Percentiles rank a stretch among this genome's conserved stretches.
These are phyloP conservation scores for Cephalotes varians DNA, from an alignment of 2,888 invertebrate species.

Conservation along the genomic window DNA sequence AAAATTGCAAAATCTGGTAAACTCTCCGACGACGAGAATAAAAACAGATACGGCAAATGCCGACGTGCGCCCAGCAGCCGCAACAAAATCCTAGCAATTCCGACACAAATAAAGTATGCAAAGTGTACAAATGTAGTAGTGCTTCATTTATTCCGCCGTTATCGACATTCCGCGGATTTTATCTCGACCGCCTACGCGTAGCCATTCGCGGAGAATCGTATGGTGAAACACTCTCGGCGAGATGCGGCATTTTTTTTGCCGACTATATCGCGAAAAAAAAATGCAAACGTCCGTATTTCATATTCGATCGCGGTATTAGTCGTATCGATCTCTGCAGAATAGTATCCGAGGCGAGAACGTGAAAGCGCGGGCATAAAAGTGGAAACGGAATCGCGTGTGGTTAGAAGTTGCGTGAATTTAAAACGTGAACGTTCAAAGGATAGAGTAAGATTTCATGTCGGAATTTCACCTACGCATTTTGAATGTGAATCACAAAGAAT, in stretches of 20 bases:
- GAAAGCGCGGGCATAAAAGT: not conserved
- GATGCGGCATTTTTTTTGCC: conserved; percentile 2
- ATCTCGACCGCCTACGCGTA: not conserved
- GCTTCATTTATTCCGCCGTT: conserved; percentile 44
- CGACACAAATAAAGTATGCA: conserved; percentile 48
- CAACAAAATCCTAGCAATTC: conserved; percentile 52
- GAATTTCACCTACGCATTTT: not conserved
- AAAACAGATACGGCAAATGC: conserved; percentile 38
- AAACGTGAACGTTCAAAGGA: not conserved
- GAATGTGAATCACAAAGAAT: not conserved
- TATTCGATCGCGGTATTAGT: conserved; percentile 8
- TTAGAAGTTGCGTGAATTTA: not conserved
- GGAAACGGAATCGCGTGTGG: not conserved
- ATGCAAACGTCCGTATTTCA: not conserved
- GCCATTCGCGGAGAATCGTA: not conserved
- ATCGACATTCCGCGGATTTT: conserved; percentile 51
- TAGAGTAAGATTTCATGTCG: not conserved
- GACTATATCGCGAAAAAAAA: not conserved
- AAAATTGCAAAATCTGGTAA: conserved; percentile 50
- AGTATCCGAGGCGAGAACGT: not conserved
- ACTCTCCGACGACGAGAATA: conserved; percentile 16
- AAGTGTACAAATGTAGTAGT: conserved; percentile 47
- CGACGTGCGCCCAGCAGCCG: conserved; percentile 17
- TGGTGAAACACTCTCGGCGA: conserved; percentile 1
- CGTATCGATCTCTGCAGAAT: not conserved